Conservation (phyloP, 2,113 vertebrate species). For the Pterocles burchelli region DNA sequence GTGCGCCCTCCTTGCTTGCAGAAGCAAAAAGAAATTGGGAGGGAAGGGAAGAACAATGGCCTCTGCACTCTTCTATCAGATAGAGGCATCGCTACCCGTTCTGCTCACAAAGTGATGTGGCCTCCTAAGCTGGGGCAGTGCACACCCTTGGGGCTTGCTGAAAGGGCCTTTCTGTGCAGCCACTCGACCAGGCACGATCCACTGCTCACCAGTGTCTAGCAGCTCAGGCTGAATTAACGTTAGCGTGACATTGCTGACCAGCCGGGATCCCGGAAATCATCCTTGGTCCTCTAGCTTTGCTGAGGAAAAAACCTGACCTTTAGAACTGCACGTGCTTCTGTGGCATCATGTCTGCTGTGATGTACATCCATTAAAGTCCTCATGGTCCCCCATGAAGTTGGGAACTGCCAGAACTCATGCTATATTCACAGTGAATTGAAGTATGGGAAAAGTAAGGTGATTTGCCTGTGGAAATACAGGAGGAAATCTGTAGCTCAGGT, state of each 20-base stretch:
- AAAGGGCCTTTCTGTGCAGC: background rate
- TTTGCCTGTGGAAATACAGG: background rate
- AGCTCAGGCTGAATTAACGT: background rate
- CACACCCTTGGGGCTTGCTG: background rate
- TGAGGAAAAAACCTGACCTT: background rate
- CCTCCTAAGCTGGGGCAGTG: accelerated
- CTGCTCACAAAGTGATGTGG: background rate
- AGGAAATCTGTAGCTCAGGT: background rate
- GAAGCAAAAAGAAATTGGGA: background rate
- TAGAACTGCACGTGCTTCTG: background rate
- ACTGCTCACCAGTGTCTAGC: background rate
- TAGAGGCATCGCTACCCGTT: background rate
- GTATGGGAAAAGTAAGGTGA: background rate
- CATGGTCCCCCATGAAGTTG: background rate
- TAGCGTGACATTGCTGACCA: background rate
- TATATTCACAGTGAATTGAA: background rate
- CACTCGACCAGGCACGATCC: background rate
- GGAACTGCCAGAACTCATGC: background rate
- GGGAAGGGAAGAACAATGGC: background rate
- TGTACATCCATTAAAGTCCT: background rate
- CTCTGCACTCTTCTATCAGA: background rate
- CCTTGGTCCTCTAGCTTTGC: background rate
- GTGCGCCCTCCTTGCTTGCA: background rate
- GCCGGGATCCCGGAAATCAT: background rate
- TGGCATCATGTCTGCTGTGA: background rate